A percentile compares a stretch with the other conserved stretches of the same genome.
These are phyloP conservation scores for zebrafish (Danio rerio) DNA, from an alignment of 2,113 vertebrate species.

Conservation along the genomic window GRCz12tu NC_133184.1:7865001-7865500, in stretches of 20 bases:
- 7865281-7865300: background rate
- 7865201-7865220: background rate
- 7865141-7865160: background rate
- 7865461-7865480: background rate
- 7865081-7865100: background rate
- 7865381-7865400: no score
- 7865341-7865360: no score
- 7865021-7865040: background rate
- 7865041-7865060: background rate
- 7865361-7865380: no score
- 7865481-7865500: background rate
- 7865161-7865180: background rate
- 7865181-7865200: background rate
- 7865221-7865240: background rate
- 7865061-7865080: background rate
- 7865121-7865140: background rate
- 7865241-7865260: background rate
- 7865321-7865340: no score
- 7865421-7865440: background rate
- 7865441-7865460: background rate
- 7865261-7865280: background rate
- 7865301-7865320: background rate
- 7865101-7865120: background rate
- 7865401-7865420: background rate
- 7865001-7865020: background rate